Conservation (phyloP, 2,888 invertebrate species). For the Allacma fusca region DNA sequence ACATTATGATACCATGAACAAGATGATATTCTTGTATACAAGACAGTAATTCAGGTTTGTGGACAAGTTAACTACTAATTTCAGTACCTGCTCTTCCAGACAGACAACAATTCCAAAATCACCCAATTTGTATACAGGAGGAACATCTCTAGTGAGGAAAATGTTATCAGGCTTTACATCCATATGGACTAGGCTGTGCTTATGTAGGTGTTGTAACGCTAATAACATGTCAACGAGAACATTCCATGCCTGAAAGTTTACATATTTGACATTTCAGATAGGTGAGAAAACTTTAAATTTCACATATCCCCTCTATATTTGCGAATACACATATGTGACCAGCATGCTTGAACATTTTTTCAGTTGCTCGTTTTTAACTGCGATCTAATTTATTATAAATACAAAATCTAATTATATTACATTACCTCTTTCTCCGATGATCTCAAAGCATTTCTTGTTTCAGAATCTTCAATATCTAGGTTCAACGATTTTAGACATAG, state of each 20-base stretch:
- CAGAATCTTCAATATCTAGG: constrained; percentile 57
- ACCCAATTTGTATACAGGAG: constrained; percentile 72
- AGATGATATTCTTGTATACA: no score
- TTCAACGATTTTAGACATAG: constrained; percentile 63
- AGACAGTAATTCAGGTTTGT: no score
- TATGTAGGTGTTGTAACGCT: constrained; percentile 75
- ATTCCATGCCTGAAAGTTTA: constrained; percentile 60
- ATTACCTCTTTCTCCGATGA: neutral
- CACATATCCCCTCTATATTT: no score
- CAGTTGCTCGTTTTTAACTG: no score
- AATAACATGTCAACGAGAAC: constrained; percentile 63
- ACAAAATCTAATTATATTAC: no score
- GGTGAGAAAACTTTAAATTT: neutral
- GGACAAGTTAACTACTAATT: no score
- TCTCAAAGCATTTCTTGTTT: neutral
- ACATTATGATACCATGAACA: no score
- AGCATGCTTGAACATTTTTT: neutral
- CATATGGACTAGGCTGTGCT: constrained; percentile 74
- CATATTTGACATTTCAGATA: no score
- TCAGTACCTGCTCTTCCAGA: constrained; percentile 66
- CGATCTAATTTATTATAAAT: no score
- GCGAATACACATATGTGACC: no score
- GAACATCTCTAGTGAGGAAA: constrained; percentile 71
- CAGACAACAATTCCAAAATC: constrained; percentile 80
- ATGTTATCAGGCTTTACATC: constrained; percentile 83